Conservation (phyloP, 2,797 vertebrate genomes). For the Hemibagrus guttatus region DNA sequence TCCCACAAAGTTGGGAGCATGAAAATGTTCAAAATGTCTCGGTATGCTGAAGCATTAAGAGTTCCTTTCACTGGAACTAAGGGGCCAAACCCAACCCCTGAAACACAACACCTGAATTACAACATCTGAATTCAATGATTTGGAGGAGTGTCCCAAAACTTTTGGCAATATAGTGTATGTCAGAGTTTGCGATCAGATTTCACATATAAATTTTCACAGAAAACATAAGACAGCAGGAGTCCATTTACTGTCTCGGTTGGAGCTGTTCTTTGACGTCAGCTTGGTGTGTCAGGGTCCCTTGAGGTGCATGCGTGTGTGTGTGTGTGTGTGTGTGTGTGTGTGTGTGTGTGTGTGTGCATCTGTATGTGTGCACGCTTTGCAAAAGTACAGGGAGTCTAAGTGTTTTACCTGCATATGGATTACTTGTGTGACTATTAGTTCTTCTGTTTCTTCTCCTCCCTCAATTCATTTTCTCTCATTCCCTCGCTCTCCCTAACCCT, state of each 20-base stretch:
- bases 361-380: not conserved
- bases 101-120: too few species aligned
- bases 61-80: too few species aligned
- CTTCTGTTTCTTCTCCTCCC: conserved; percentile 63
- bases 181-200: not conserved
- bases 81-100: too few species aligned
- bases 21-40: too few species aligned
- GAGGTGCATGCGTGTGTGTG: not conserved
- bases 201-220: not conserved
- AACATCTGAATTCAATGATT: too few species aligned
- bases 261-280: not conserved
- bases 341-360: conserved; percentile 7
- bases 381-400: conserved; percentile 14
- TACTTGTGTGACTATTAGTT: conserved; percentile 55
- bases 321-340: conserved; percentile 7
- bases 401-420: conserved; percentile 40
- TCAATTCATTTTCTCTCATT: conserved; percentile 61
- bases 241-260: not conserved
- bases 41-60: too few species aligned
- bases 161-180: too few species aligned
- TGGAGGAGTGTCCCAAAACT: too few species aligned
- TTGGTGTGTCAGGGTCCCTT: not conserved
- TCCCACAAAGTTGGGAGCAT: too few species aligned
- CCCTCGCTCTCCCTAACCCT: conserved; percentile 60
- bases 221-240: not conserved